phyloP scores from a whole-genome alignment of 2,888 invertebrate species.

The Watsonalla cultraria region DNA sequence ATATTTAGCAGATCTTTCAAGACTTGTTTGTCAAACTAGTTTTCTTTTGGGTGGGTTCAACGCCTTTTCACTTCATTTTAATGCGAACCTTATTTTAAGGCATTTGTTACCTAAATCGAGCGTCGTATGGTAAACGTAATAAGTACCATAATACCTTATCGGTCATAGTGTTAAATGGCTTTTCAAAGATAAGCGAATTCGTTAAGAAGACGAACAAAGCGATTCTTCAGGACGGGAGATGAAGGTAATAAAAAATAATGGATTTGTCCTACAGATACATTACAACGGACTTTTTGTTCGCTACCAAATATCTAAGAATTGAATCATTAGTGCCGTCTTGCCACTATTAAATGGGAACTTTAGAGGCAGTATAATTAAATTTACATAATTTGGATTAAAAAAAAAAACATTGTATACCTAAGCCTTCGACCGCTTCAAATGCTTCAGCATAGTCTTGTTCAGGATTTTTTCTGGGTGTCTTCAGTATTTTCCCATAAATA shows the following conservation, averaged over 20 bases:
- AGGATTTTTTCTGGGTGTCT: conserved; percentile 42
- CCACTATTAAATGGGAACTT: not conserved
- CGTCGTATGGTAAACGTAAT: conserved; percentile 12
- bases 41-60: conserved; percentile 64
- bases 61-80: conserved; percentile 35
- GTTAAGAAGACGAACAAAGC: conserved; percentile 19
- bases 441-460: conserved; percentile 61
- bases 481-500: conserved; percentile 67
- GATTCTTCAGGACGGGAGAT: conserved; percentile 14
- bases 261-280: conserved; percentile 4
- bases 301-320: not conserved
- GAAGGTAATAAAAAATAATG: conserved; percentile 8
- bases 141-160: conserved; percentile 29
- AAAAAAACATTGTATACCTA: conserved; percentile 42
- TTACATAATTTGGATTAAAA: conserved; percentile 4
- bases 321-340: not conserved
- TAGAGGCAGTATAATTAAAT: no score
- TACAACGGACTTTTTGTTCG: conserved; percentile 6
- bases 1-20: conserved; percentile 22
- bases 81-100: conserved; percentile 9
- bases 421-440: conserved; percentile 62
- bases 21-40: conserved; percentile 57
- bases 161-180: conserved; percentile 19
- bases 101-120: conserved; percentile 11
- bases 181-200: conserved; percentile 32